Base-by-base conservation (phyloP, 2,113 vertebrate genomes). In the Pagrus major region DNA sequence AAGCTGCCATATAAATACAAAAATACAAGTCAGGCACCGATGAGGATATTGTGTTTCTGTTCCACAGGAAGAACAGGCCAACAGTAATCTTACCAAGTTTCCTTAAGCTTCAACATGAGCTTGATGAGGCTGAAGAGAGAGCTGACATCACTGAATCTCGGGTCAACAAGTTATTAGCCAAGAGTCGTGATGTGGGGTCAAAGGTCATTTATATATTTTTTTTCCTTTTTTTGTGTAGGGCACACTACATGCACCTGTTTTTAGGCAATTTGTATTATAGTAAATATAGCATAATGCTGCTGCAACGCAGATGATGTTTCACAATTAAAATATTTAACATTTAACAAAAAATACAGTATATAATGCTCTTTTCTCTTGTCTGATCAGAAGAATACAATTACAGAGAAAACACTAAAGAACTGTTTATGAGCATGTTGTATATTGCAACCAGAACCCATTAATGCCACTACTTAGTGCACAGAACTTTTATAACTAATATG, bases 141-240 rank as follows among this genome's bases (percentile, higher is more conserved):
- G 94, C 94, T 20, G 94, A 95, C 58, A 94, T 93, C 1, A 92
- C 94, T 0, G 94, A 95, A 80, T 91, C 91, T 12, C 94, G 94
- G 85, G 94, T 95, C 91, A 94, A 94, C 91, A 94, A 95, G 67
- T 60, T 95, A 6, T 91, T 94, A 14, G 90, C 84, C 61, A 95
- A 94, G 86, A 95, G 88, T 31, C 90, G 93, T 9, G 93, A 94
- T 55, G 74, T 88, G 10, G 90, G 92, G 39, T 81, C 91, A 72
- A 94, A 94, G 93, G 94, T 93, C 15, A 78, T 89, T 72, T 18
- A n/a, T 1, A 23, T 3, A 21, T 6, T 15, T 39, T 11, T 29
- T 39, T 25, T 9, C 2, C 6, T 12, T 6, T 52, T 23, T 9
- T 23, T 35, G 3, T 65, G 14, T 49, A 5, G 15, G 20, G 16